Percentiles rank a stretch among this genome's conserved stretches.
Evolutionary conservation across 2,113 vertebrate genomes (phyloP).

Genomic region (Clinocottus analis): DNA sequence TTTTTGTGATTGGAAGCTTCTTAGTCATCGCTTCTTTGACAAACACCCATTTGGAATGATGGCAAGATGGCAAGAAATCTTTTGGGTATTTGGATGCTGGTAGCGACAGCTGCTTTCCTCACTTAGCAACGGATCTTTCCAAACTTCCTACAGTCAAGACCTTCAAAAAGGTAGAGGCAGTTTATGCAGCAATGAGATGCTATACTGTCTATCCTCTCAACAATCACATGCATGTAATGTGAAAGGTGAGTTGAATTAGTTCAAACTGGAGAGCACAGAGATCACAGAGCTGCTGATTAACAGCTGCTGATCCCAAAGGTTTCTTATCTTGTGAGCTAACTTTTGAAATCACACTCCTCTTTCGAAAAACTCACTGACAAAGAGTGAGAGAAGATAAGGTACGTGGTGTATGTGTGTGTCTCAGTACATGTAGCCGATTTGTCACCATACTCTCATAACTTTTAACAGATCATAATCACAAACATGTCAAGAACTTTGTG

Average conservation of each 20-base stretch:
- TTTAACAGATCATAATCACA: not conserved
- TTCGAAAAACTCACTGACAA: not conserved
- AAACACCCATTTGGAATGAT: not conserved
- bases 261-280: not conserved
- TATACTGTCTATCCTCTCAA: not conserved
- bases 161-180: not conserved
- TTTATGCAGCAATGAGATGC: not conserved
- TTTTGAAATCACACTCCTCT: not conserved
- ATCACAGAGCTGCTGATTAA: not conserved
- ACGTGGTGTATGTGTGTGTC: not conserved
- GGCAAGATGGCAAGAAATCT: not conserved
- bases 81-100: not conserved
- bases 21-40: constrained; percentile 47
- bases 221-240: not conserved
- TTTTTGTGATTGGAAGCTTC: constrained; percentile 52
- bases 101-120: not conserved
- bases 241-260: not conserved
- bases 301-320: not conserved
- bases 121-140: not conserved
- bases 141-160: not conserved
- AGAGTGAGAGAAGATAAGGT: not conserved
- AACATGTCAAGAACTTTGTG: not conserved
- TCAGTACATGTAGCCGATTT: not conserved
- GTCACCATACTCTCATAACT: not conserved
- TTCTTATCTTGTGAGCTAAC: not conserved